Conservation (phyloP, 2,888 invertebrate species). For the Caenorhabditis doughertyi region DNA sequence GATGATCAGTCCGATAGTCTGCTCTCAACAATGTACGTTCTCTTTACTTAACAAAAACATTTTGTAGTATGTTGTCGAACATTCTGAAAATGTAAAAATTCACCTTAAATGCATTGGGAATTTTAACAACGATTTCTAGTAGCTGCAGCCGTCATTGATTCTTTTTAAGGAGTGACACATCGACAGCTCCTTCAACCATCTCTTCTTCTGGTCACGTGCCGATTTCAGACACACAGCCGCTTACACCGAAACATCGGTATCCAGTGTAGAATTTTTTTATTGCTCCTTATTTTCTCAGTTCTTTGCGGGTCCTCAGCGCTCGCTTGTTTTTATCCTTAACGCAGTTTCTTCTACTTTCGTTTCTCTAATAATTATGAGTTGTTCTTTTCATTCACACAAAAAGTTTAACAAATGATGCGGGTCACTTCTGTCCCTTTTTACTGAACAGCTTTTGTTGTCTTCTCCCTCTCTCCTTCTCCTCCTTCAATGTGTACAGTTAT, state of each 20-base stretch:
- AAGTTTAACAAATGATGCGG: conserved; percentile 50
- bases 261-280: conserved; percentile 44
- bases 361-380: not conserved
- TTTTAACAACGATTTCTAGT: not conserved
- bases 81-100: not conserved
- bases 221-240: conserved; percentile 71
- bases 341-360: not conserved
- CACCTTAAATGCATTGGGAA: not conserved
- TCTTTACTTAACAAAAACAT: conserved; percentile 5
- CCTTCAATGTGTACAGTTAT: conserved; percentile 41
- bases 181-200: conserved; percentile 68
- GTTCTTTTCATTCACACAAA: conserved; percentile 23
- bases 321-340: conserved; percentile 14
- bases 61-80: not conserved
- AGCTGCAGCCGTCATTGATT: not conserved
- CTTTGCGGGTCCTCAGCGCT: conserved; percentile 36
- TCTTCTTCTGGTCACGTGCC: conserved; percentile 74
- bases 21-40: conserved; percentile 70
- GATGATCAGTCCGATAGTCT: conserved; percentile 73
- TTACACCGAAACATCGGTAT: conserved; percentile 64
- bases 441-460: conserved; percentile 38
- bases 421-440: conserved; percentile 46
- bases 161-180: conserved; percentile 70
- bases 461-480: conserved; percentile 9
- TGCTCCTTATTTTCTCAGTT: conserved; percentile 13